Evolutionary conservation across 2,113 vertebrate genomes (phyloP).

Genomic region (Colistium nudipinnis): DNA sequence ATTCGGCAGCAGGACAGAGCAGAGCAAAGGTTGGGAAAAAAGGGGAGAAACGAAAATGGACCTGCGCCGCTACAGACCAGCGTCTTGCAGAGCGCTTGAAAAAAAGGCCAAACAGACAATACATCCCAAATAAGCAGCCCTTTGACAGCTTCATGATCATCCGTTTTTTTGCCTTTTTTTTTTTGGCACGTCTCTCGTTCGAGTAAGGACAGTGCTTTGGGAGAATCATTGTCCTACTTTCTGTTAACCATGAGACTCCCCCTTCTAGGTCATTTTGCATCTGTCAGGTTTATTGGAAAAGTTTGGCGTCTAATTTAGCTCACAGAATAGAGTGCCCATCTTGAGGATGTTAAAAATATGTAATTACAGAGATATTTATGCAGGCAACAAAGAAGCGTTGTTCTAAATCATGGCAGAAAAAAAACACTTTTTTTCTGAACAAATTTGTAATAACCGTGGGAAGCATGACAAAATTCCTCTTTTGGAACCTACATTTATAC

Average conservation of each 20-base stretch:
- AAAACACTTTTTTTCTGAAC: slow-evolving; percentile 2
- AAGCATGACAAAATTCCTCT: slow-evolving; percentile 15
- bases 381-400: slow-evolving; percentile 25
- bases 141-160: slow-evolving; percentile 52
- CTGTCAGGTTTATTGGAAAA: slow-evolving; percentile 48
- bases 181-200: slow-evolving; percentile 49
- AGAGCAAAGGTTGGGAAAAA: slow-evolving; percentile 69
- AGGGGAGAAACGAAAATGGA: slow-evolving; percentile 43
- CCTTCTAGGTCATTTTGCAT: slow-evolving; percentile 55
- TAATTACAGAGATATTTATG: slow-evolving; percentile 37
- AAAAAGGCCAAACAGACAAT: slow-evolving; percentile 47
- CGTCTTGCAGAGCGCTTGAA: slow-evolving; percentile 49
- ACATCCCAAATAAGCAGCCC: slow-evolving; percentile 53
- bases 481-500: slow-evolving; percentile 8
- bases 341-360: slow-evolving; percentile 33
- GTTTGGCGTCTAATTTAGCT: slow-evolving; percentile 47
- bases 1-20: slow-evolving; percentile 60
- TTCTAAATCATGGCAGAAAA: neutral
- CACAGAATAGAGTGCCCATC: slow-evolving; percentile 27
- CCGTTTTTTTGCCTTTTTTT: slow-evolving; percentile 14
- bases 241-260: slow-evolving; percentile 61
- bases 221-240: slow-evolving; percentile 63
- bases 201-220: slow-evolving; percentile 57
- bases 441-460: neutral
- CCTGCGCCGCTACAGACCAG: slow-evolving; percentile 30